Conservation (phyloP, 2,113 vertebrate species). For the Gopherus evgoodei region DNA sequence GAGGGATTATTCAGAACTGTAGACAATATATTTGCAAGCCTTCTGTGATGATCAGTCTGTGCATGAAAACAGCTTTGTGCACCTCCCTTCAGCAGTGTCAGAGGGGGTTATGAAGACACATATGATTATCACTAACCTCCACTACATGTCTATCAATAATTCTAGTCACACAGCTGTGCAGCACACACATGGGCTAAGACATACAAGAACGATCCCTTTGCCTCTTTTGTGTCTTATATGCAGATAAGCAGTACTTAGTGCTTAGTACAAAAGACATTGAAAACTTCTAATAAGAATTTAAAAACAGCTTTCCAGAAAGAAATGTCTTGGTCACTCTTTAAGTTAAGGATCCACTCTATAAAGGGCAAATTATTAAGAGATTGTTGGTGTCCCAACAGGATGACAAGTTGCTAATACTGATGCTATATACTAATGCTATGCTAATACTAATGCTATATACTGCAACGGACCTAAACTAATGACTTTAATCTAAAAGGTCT, state of each 20-base stretch:
- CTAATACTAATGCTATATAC: not conserved
- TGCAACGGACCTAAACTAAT: not conserved
- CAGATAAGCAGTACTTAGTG: conserved; percentile 22
- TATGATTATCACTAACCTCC: not conserved
- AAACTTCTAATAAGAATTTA: conserved; percentile 26
- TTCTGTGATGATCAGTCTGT: rapidly evolving
- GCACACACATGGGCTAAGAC: not conserved
- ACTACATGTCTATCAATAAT: not conserved
- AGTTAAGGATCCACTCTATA: not conserved
- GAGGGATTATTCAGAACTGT: conserved; percentile 10
- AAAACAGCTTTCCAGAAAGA: not conserved
- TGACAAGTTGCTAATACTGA: not conserved
- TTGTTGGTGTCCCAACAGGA: not conserved
- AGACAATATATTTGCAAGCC: conserved; percentile 16
- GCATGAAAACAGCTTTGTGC: not conserved
- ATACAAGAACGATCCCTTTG: not conserved
- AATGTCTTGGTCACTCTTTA: not conserved
- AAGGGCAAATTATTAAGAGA: not conserved
- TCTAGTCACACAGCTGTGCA: not conserved
- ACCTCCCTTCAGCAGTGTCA: not conserved
- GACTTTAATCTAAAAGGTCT: not conserved
- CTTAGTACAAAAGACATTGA: conserved; percentile 26
- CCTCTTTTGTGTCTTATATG: conserved; percentile 1
- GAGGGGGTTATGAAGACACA: not conserved
- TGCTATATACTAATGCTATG: no score